Percentiles rank a stretch among this genome's conserved stretches.
These are phyloP conservation scores for Trichosurus vulpecula DNA, from an alignment of 2,797 vertebrate species.

Conservation along the genomic window DNA sequence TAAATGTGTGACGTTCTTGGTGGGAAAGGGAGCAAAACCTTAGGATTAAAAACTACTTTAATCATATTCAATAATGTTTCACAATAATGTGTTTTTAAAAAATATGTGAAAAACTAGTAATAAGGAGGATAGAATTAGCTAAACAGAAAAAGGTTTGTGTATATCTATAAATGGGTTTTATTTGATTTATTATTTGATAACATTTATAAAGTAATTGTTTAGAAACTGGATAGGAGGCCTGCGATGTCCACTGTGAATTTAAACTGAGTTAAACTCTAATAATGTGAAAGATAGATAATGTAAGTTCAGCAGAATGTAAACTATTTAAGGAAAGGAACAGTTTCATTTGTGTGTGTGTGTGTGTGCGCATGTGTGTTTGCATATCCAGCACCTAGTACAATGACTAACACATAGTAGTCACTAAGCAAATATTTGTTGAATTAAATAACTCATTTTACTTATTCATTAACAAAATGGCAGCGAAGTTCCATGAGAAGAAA, in stretches of 20 bases:
- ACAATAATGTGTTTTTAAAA: conserved; percentile 52
- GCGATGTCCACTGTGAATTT: neutral
- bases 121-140: conserved; percentile 32
- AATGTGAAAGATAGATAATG: neutral
- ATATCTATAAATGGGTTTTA: neutral
- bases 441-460: neutral
- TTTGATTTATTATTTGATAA: conserved; percentile 1
- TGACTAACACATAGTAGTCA: neutral
- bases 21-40: conserved; percentile 34
- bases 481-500: neutral
- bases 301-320: neutral
- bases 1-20: conserved; percentile 5
- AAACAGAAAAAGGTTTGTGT: conserved; percentile 1
- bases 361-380: neutral
- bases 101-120: neutral
- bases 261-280: neutral
- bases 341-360: neutral
- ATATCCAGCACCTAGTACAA: neutral
- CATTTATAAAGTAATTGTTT: neutral
- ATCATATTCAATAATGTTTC: conserved; percentile 17
- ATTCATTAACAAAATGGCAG: neutral
- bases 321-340: neutral
- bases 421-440: neutral
- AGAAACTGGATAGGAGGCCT: neutral
- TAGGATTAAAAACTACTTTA: neutral